Conservation (phyloP, 2,888 invertebrate genomes). For the Agonopterix subpropinquella region DNA sequence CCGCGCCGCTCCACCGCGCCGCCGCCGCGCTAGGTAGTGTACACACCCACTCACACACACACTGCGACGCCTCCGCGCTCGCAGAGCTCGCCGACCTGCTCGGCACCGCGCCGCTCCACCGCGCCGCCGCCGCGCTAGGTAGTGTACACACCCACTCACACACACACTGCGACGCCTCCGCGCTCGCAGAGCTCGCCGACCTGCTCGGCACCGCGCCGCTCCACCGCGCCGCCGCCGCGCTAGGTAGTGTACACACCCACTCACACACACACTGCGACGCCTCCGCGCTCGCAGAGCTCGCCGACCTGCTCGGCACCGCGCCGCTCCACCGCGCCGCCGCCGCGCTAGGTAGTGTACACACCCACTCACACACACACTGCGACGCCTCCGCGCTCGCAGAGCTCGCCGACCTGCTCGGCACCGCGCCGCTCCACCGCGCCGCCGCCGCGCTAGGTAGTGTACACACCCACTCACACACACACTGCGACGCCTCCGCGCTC, state of each 20-base stretch:
- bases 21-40: constrained; percentile 78
- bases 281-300: constrained; percentile 88
- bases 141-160: too few species aligned
- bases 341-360: constrained; percentile 75
- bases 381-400: constrained; percentile 84
- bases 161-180: constrained; percentile 77
- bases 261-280: too few species aligned
- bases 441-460: constrained; percentile 78
- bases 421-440: constrained; percentile 78
- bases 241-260: too few species aligned
- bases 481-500: constrained; percentile 79
- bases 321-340: constrained; percentile 80
- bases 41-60: too few species aligned
- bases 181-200: constrained; percentile 87
- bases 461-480: too few species aligned
- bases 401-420: constrained; percentile 87
- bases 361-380: too few species aligned
- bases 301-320: constrained; percentile 84
- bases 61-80: constrained; percentile 79
- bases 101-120: constrained; percentile 81
- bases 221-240: constrained; percentile 78
- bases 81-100: constrained; percentile 89
- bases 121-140: constrained; percentile 80
- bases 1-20: constrained; percentile 78
- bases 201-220: constrained; percentile 85